Base-by-base conservation (phyloP, 92 coral and sea anemone genomes). In the Palythoa caribaeorum region DNA sequence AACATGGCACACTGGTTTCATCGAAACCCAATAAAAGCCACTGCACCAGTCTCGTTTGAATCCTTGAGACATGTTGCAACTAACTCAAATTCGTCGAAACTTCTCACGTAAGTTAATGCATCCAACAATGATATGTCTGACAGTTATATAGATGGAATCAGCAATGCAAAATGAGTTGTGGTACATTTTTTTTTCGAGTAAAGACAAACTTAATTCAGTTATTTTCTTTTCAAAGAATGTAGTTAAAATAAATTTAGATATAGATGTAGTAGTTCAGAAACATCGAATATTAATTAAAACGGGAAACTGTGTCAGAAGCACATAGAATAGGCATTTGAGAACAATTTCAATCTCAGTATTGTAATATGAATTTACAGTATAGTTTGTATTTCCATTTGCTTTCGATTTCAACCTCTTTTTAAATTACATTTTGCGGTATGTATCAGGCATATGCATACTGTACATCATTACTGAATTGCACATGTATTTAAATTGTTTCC, bases 1-100 rank as follows among this genome's bases (percentile, higher is more conserved):
- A 28, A 76, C 12, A 95, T 97, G 99, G 98, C 99, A 94, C 98
- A 97, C 84, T 97, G 99, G 99, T 97, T 97, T 93, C 99, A 97
- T 79, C 90, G 99, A 89, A 97, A 97, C 80, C 98, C 99, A 1
- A 93, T 97, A 70, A 97, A 97, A 88, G 99, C 99, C 87, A 93
- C 99, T 59, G 99, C 97, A 36, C 94, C 98, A 21, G 99, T 97
- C 59, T 94, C 98, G 53, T 97, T 97, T 89, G 99, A 97, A 84
- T 88, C 94, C 39, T 70, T 97, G 52, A 92, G 98, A 47, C 84
- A 92, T 87, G 93, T 94, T 63, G 95, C 98, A 28, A 91, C 96
- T 15, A 95, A 88, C 76, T 71, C 96, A 51, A 89, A 95, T 20
- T 91, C 97, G 11, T 90, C 98, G 2, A 94, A 97, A 78, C 85